These are phyloP conservation scores for Diarsia mendica DNA, from an alignment of 2,888 invertebrate species.

Conservation along the genomic window DNA sequence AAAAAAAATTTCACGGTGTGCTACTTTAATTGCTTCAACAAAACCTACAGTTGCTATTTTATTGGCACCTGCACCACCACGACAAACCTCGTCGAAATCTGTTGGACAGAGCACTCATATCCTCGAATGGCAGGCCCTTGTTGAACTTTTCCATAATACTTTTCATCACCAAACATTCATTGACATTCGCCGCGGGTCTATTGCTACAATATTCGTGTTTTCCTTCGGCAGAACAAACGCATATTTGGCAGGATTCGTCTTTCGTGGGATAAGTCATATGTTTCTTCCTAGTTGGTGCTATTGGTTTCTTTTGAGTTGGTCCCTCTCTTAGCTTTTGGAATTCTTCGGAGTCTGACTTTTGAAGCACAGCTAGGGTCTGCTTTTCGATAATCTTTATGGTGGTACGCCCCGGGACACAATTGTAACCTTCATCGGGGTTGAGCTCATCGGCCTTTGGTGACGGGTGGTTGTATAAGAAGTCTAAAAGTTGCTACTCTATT, in stretches of 20 bases:
- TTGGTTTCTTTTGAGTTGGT: slow-evolving; percentile 52
- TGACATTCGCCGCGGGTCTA: slow-evolving; percentile 80
- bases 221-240: slow-evolving; percentile 81
- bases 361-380: not conserved
- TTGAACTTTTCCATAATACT: slow-evolving; percentile 64
- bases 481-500: slow-evolving; percentile 67
- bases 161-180: slow-evolving; percentile 80
- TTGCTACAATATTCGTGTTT: slow-evolving; percentile 79
- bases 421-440: slow-evolving; percentile 53
- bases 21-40: slow-evolving; percentile 8
- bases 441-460: slow-evolving; percentile 67
- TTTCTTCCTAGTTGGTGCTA: slow-evolving; percentile 55
- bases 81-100: slow-evolving; percentile 82
- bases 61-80: slow-evolving; percentile 67
- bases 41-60: slow-evolving; percentile 17
- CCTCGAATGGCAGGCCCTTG: slow-evolving; percentile 72
- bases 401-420: slow-evolving; percentile 83
- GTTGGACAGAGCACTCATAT: slow-evolving; percentile 71
- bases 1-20: slow-evolving; percentile 20
- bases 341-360: slow-evolving; percentile 51
- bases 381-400: slow-evolving; percentile 70
- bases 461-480: slow-evolving; percentile 75
- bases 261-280: slow-evolving; percentile 75
- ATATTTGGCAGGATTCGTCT: slow-evolving; percentile 79
- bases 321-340: slow-evolving; percentile 11